Percentiles rank a stretch among this genome's conserved stretches.
Evolutionary conservation across 2,888 invertebrate species (phyloP).

Genomic region (Lasioglossum lativentre): DNA sequence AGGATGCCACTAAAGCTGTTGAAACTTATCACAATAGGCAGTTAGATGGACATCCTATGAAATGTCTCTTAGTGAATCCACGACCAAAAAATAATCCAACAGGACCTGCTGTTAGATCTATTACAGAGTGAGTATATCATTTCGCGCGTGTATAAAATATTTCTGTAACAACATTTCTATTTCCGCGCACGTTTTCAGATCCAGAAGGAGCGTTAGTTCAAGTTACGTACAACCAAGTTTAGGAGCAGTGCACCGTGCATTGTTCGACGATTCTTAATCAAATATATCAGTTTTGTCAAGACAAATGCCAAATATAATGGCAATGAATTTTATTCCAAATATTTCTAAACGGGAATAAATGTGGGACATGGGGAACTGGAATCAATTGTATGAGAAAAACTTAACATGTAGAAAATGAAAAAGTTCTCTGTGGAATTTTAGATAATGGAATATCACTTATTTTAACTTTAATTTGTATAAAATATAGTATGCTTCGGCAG

Average conservation of each 20-base stretch:
- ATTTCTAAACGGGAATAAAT: conserved; percentile 36
- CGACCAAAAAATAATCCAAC: conserved; percentile 88
- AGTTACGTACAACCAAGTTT: conserved; percentile 82
- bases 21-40: conserved; percentile 97
- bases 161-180: conserved; percentile 14
- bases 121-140: conserved; percentile 79
- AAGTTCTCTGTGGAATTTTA: conserved; percentile 44
- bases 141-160: neutral
- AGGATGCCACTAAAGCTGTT: conserved; percentile 95
- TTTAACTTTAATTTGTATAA: conserved; percentile 55
- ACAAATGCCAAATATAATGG: conserved; percentile 51
- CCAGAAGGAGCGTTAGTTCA: conserved; percentile 79
- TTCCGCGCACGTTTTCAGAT: conserved; percentile 64
- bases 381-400: neutral
- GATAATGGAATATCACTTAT: conserved; percentile 49
- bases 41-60: conserved; percentile 97
- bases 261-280: conserved; percentile 80
- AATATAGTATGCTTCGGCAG: conserved; percentile 31
- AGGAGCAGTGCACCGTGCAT: conserved; percentile 82
- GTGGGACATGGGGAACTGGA: neutral
- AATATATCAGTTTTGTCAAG: conserved; percentile 52
- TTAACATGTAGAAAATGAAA: conserved; percentile 18
- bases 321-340: conserved; percentile 48
- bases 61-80: conserved; percentile 93
- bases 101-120: conserved; percentile 83